Percentiles rank a stretch among this genome's conserved stretches.
Evolutionary conservation across 2,113 vertebrate species (phyloP).

Genomic region (Heteronetta atricapilla): DNA sequence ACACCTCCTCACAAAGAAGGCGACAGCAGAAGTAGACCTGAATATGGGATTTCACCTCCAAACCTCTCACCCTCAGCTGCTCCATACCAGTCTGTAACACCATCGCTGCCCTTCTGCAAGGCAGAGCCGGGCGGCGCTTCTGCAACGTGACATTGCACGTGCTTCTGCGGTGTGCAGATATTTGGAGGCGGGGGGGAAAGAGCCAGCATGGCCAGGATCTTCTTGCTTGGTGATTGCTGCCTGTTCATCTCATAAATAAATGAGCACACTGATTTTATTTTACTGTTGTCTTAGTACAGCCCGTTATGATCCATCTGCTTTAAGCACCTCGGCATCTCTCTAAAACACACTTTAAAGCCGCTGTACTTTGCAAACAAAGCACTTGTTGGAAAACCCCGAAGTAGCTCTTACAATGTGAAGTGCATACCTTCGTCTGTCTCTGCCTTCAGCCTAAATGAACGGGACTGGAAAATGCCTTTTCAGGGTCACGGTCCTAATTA

Average conservation of each 20-base stretch:
- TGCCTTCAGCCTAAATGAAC: neutral
- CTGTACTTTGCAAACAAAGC: neutral
- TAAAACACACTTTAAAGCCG: neutral
- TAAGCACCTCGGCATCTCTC: neutral
- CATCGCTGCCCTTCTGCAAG: neutral
- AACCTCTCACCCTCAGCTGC: neutral
- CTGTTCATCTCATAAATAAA: neutral
- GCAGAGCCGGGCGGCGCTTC: neutral
- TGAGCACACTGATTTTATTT: neutral
- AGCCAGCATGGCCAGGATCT: neutral
- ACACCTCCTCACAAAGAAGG: neutral
- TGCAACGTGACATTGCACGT: fast-evolving
- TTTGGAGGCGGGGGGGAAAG: neutral
- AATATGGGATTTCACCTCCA: fast-evolving
- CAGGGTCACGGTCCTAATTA: neutral
- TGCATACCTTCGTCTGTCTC: neutral
- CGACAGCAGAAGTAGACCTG: neutral
- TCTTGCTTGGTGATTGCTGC: neutral
- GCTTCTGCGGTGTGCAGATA: neutral
- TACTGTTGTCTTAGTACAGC: neutral
- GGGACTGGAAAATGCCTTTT: neutral
- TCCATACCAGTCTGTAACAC: neutral
- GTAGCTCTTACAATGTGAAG: neutral
- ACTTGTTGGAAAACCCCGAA: neutral
- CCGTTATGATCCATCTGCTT: neutral